Evolutionary conservation across 2,797 vertebrate genomes (phyloP).

Genomic region (Cetoscarus ocellatus): DNA sequence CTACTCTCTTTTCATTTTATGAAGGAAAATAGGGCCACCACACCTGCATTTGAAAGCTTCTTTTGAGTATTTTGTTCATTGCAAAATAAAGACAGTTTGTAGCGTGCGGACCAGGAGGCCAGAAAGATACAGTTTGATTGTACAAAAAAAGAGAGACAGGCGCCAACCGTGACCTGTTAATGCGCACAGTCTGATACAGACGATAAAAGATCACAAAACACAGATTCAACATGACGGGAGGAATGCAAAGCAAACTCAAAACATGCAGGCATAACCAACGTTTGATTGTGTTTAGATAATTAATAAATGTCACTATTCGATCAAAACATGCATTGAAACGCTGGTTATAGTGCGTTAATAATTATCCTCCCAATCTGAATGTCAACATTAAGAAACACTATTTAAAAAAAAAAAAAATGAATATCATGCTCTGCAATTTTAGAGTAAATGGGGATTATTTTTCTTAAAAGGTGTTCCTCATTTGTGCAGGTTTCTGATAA

Average conservation of each 20-base stretch:
- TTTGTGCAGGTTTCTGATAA: too few relatives aligned
- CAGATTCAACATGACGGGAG: background rate
- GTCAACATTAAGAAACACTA: too few relatives aligned
- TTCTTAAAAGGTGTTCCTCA: too few relatives aligned
- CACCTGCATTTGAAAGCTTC: conserved; percentile 57
- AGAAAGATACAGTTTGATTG: background rate
- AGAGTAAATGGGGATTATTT: too few relatives aligned
- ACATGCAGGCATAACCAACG: background rate
- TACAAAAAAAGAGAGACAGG: background rate
- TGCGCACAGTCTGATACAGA: background rate
- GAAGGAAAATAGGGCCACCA: conserved; percentile 48
- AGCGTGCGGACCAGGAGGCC: conserved; percentile 8
- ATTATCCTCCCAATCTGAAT: too few relatives aligned
- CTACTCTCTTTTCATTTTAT: conserved; percentile 67
- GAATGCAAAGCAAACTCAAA: background rate
- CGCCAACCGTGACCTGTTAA: conserved; percentile 12
- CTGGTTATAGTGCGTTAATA: too few relatives aligned
- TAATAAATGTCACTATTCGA: background rate
- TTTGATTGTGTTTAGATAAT: background rate
- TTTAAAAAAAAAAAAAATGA: too few relatives aligned
- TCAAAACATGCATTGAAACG: background rate
- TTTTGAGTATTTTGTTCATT: conserved; percentile 29
- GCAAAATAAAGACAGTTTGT: conserved; percentile 17
- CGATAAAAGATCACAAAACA: conserved; percentile 10
- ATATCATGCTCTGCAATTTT: too few relatives aligned